phyloP scores from a whole-genome alignment of 2,797 vertebrate genomes.

The Acestrorhynchus altus region DNA sequence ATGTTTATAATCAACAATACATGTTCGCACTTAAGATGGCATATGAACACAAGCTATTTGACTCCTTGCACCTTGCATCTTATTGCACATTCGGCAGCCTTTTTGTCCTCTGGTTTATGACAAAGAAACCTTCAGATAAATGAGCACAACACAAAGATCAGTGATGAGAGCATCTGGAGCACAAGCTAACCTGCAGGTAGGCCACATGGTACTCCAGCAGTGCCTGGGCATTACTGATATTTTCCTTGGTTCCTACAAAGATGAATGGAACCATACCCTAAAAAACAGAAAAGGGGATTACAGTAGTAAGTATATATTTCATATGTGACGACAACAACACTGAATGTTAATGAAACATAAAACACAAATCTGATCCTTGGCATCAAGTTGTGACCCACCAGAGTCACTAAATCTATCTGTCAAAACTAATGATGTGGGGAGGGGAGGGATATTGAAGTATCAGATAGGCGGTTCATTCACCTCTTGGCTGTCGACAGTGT shows the following conservation, averaged over 20 bases:
- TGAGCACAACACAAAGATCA: background rate
- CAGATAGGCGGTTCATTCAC: conserved; percentile 71
- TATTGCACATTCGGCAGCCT: too few relatives aligned
- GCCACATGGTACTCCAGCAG: conserved; percentile 92
- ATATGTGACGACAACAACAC: background rate
- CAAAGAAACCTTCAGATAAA: background rate
- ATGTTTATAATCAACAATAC: background rate
- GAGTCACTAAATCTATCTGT: background rate
- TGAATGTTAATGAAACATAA: background rate
- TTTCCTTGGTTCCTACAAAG: conserved; percentile 93
- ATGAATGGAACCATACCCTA: conserved; percentile 94
- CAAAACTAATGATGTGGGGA: background rate
- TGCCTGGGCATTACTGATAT: conserved; percentile 92
- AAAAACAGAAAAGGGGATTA: background rate
- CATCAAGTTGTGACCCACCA: background rate
- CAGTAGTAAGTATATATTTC: background rate
- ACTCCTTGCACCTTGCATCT: too few relatives aligned
- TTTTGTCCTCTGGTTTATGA: too few relatives aligned
- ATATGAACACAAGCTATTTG: background rate
- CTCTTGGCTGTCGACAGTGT: conserved; percentile 76
- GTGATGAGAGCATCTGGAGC: background rate
- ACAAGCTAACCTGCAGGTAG: conserved; percentile 85
- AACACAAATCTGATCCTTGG: background rate
- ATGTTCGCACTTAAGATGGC: too few relatives aligned
- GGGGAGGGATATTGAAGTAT: conserved; percentile 35